Evolutionary conservation across 2,113 vertebrate species (phyloP), one percentile per base, ranked within the genome.

Genomic region (Taurulus bubalis): DNA sequence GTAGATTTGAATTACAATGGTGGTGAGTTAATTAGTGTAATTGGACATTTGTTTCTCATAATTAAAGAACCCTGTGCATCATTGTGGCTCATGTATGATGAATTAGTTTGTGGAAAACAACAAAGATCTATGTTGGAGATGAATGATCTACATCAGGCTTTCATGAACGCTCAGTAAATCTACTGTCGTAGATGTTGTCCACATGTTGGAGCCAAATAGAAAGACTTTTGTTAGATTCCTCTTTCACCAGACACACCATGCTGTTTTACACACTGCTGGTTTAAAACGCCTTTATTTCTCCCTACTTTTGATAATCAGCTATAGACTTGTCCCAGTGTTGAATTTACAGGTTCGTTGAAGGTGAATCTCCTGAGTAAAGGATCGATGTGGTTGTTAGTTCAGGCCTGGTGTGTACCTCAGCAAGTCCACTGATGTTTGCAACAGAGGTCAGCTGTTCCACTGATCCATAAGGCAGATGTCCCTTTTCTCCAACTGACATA

Each of bases 401-500:
- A 32, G 69, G 24, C 34, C 47, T 40, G 42, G 22, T 63, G 42
- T 80, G 75, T 71, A 76, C 34, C 76, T 63, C 73, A 42, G 70
- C 53, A 53, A 67, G 71, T 34, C 45, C 59, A 26, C 80, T 76
- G 64, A 89, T 77, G 71, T 78, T 51, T 7, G 59, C 60, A 58
- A 36, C 80, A 74, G 84, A 83, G 63, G 80, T 86, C 85, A 87
- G 75, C 75, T 82, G 77, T 32, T 70, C 32, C 34, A 42, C 65
- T 79, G 87, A 85, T 82, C 79, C 68, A 40, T 64, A 30, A 36
- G 55, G 49, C 84, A 85, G 81, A 89, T 86, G 83, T 82, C 72
- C 55, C 30, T 28, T 86, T 66, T 82, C 53, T 53, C 28, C 47
- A 64, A 42, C 70, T 58, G 64, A 86, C 55, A 74, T 45, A 51